Conservation (phyloP, 2,113 vertebrate genomes). For the Lepisosteus osseus region DNA sequence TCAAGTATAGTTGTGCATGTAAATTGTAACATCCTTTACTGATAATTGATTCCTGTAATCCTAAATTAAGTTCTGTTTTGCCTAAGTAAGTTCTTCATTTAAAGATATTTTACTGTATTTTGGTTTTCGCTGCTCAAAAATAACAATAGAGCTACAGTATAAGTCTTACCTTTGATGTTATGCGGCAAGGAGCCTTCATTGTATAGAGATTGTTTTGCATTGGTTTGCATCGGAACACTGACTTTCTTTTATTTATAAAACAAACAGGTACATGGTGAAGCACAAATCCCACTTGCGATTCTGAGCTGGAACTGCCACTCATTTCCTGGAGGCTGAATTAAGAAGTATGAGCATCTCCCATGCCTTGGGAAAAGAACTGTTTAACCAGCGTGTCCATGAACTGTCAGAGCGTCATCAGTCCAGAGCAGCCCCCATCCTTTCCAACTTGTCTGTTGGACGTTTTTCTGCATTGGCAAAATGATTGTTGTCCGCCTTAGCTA, state of each 20-base stretch:
- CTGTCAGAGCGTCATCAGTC: constrained; percentile 57
- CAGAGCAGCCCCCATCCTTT: constrained; percentile 51
- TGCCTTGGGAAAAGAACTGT: constrained; percentile 48
- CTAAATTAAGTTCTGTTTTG: too few relatives aligned
- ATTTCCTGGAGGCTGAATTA: constrained; percentile 61
- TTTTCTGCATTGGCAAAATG: constrained; percentile 51
- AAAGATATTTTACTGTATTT: too few relatives aligned
- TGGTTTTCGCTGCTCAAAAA: too few relatives aligned
- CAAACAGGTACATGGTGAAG: constrained; percentile 93
- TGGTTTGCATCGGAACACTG: constrained; percentile 7
- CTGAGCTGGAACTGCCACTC: constrained; percentile 67
- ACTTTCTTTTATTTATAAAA: constrained; percentile 10
- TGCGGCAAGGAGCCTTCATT: too few relatives aligned
- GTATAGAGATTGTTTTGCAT: too few relatives aligned
- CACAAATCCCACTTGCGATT: constrained; percentile 98
- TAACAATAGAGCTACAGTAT: too few relatives aligned
- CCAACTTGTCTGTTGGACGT: constrained; percentile 60
- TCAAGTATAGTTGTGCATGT: too few relatives aligned
- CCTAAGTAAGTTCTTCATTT: too few relatives aligned
- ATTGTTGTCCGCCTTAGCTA: constrained; percentile 40
- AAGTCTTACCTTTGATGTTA: too few relatives aligned
- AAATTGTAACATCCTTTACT: too few relatives aligned
- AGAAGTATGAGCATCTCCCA: constrained; percentile 51
- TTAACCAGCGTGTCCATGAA: constrained; percentile 43
- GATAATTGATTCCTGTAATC: too few relatives aligned